phyloP scores from a whole-genome alignment of 2,797 vertebrate genomes.

The Centroberyx gerrardi region DNA sequence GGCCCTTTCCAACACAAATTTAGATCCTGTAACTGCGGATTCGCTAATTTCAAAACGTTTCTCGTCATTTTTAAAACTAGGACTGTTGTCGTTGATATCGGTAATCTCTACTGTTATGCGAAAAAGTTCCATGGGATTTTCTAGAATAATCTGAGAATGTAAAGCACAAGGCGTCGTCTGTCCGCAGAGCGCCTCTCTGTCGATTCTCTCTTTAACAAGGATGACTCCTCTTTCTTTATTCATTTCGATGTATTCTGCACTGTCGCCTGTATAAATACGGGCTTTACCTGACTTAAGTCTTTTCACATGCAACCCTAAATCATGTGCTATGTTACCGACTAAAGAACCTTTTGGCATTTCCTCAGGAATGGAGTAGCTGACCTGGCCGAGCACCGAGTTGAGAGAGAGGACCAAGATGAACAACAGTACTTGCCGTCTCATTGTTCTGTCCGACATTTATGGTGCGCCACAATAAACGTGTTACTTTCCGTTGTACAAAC shows the following conservation, averaged over 20 bases:
- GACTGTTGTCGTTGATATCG: constrained; percentile 83
- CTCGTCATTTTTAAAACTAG: constrained; percentile 70
- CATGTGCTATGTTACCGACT: not conserved
- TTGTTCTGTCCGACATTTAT: constrained; percentile 61
- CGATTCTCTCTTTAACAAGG: constrained; percentile 86
- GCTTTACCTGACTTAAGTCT: constrained; percentile 67
- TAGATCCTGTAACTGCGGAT: constrained; percentile 44
- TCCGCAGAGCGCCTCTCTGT: constrained; percentile 84
- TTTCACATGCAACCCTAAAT: constrained; percentile 70
- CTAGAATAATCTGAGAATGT: constrained; percentile 75
- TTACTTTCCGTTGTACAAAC: constrained; percentile 7
- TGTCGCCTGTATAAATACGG: constrained; percentile 58
- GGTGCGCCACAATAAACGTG: constrained; percentile 33
- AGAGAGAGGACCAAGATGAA: no score
- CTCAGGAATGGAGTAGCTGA: no score
- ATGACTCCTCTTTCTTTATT: constrained; percentile 84
- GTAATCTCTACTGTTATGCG: constrained; percentile 79
- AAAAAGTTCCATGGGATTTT: constrained; percentile 81
- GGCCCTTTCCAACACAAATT: constrained; percentile 63
- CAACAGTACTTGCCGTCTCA: constrained; percentile 9
- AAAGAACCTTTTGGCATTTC: no score
- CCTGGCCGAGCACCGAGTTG: no score
- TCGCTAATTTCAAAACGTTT: constrained; percentile 69
- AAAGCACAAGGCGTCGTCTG: constrained; percentile 78
- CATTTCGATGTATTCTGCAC: constrained; percentile 84